phyloP scores from a whole-genome alignment of 2,797 vertebrate species.

The Florisuga fusca region DNA sequence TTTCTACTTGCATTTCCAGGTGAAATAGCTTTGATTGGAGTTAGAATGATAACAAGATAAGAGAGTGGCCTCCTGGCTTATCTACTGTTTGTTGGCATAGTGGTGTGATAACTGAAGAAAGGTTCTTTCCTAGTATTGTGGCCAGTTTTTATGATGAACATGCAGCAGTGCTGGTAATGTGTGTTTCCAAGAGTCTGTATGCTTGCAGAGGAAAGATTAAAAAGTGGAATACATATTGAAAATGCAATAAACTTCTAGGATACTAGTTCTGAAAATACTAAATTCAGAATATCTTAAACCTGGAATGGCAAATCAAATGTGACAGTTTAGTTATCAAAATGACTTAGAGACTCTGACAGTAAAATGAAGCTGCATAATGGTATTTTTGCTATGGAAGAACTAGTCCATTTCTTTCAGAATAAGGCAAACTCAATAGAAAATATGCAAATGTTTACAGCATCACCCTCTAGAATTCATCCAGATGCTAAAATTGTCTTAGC shows the following conservation, averaged over 20 bases:
- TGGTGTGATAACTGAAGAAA: constrained; percentile 17
- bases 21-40: neutral
- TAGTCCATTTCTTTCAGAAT: neutral
- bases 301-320: neutral
- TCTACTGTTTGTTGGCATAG: constrained; percentile 46
- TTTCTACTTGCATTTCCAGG: neutral
- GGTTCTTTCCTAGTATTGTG: neutral
- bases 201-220: neutral
- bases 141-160: neutral
- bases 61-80: neutral
- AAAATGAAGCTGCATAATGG: neutral
- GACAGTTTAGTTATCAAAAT: neutral
- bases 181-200: neutral
- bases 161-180: neutral
- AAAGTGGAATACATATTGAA: neutral
- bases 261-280: neutral
- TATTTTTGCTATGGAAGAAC: neutral
- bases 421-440: neutral
- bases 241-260: neutral
- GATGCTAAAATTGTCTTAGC: neutral
- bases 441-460: neutral
- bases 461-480: neutral
- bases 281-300: neutral
- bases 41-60: neutral
- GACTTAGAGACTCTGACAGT: neutral